phyloP scores from a whole-genome alignment of 2,797 vertebrate species.

The Lateolabrax maculatus region DNA sequence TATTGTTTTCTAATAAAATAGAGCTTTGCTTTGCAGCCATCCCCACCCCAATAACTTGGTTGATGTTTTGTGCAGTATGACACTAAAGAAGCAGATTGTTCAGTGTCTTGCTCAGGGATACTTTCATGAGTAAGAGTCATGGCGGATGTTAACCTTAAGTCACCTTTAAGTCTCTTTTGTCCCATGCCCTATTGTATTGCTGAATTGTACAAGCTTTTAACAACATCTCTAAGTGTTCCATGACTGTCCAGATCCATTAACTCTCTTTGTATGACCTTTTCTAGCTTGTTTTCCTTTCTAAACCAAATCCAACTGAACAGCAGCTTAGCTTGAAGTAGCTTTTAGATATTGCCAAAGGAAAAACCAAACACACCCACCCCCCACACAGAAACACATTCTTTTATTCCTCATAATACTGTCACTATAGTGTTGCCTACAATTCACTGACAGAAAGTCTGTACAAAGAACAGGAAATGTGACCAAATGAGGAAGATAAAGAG shows the following conservation, averaged over 20 bases:
- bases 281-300: neutral
- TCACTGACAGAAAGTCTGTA: neutral
- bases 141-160: neutral
- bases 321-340: conserved; percentile 16
- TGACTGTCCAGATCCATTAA: conserved; percentile 13
- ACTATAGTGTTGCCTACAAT: neutral
- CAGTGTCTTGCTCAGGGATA: neutral
- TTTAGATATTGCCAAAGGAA: conserved; percentile 18
- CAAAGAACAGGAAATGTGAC: neutral
- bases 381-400: neutral
- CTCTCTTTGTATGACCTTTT: neutral
- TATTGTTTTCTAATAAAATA: no score
- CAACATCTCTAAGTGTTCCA: neutral
- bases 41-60: neutral
- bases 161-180: neutral
- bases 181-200: neutral
- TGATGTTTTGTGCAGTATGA: neutral
- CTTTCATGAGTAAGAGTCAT: neutral
- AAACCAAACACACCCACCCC: conserved; percentile 2
- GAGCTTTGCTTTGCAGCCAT: no score
- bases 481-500: neutral
- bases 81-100: neutral
- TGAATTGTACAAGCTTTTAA: neutral
- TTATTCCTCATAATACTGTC: neutral
- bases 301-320: conserved; percentile 20